Percentiles rank a stretch among this genome's conserved stretches.
These are phyloP conservation scores for Parnassius orleans DNA, from an alignment of 2,888 invertebrate species.

Conservation along the genomic window DNA sequence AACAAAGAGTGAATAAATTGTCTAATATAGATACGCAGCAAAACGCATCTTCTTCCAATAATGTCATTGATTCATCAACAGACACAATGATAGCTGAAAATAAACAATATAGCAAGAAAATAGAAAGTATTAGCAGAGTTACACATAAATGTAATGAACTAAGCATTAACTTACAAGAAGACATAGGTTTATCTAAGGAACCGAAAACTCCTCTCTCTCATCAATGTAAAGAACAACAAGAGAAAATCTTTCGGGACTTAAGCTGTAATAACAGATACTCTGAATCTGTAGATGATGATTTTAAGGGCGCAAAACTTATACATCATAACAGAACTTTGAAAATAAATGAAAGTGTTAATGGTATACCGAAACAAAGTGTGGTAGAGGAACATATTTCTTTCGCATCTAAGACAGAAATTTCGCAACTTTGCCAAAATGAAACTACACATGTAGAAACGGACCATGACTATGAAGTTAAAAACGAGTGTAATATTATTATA, in stretches of 20 bases:
- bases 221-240: neutral
- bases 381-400: neutral
- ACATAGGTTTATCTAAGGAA: neutral
- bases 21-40: too few species aligned
- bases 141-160: neutral
- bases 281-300: too few species aligned
- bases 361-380: neutral
- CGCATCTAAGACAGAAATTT: neutral
- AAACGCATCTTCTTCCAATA: too few species aligned
- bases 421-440: neutral
- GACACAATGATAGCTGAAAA: neutral
- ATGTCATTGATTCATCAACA: neutral
- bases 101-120: neutral
- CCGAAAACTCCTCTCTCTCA: neutral
- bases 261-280: too few species aligned
- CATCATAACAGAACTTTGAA: too few species aligned
- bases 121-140: neutral
- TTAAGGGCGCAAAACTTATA: too few species aligned
- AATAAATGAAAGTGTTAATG: neutral
- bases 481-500: neutral
- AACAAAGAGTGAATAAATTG: too few species aligned
- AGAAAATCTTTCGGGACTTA: neutral
- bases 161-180: neutral
- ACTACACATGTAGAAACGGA: neutral
- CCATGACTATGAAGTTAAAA: conserved; percentile 6